Conservation (phyloP, 2,113 vertebrate species). For the Larimichthys crocea region DNA sequence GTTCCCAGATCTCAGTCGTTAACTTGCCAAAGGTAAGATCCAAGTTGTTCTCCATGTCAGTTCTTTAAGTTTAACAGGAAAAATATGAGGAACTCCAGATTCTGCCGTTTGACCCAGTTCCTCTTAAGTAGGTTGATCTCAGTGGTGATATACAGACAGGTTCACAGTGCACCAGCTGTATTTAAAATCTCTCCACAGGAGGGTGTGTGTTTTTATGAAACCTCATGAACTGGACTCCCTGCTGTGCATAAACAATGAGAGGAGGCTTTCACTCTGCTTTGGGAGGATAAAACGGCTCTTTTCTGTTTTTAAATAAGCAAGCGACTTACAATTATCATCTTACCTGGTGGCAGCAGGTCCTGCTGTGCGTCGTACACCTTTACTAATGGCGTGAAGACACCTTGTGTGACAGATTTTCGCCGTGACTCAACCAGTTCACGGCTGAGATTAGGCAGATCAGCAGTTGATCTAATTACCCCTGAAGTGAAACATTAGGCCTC, state of each 20-base stretch:
- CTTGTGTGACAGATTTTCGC: conserved; percentile 8
- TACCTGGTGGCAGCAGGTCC: not conserved
- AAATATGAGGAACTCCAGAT: not conserved
- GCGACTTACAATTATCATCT: not conserved
- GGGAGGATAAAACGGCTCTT: not conserved
- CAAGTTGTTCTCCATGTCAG: not conserved
- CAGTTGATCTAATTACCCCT: conserved; percentile 60
- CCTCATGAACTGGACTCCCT: conserved; percentile 2
- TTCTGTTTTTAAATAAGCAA: not conserved
- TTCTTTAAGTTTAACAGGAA: not conserved
- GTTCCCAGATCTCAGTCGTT: not conserved
- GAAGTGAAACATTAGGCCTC: conserved; percentile 28
- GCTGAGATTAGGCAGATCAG: conserved; percentile 49
- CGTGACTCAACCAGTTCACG: not conserved
- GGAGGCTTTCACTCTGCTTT: not conserved
- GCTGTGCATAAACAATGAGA: not conserved
- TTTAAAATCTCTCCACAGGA: conserved; percentile 27
- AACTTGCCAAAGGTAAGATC: not conserved
- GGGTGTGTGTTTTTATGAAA: not conserved
- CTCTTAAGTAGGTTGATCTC: not conserved
- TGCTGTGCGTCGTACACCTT: not conserved
- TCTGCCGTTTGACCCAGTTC: conserved; percentile 45
- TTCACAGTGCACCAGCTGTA: conserved; percentile 52
- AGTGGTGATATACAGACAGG: not conserved
- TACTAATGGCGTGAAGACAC: conserved; percentile 10